Evolutionary conservation across 2,888 invertebrate species (phyloP).

Genomic region (Scaptomyza reducta): DNA sequence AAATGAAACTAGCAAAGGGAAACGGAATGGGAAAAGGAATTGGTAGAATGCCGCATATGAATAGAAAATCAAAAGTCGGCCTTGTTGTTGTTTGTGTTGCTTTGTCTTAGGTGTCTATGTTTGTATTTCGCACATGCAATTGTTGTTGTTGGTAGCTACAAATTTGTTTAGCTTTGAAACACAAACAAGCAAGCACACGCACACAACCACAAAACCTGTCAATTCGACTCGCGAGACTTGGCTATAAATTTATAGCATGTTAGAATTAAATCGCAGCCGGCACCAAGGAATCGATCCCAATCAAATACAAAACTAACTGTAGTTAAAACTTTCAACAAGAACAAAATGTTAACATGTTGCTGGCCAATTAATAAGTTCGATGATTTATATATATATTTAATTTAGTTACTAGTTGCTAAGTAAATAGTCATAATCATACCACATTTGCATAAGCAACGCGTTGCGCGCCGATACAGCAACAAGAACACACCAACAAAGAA

Average conservation of each 20-base stretch:
- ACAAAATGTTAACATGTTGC: slow-evolving; percentile 45
- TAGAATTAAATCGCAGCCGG: slow-evolving; percentile 36
- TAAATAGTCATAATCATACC: slow-evolving; percentile 56
- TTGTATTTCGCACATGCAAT: slow-evolving; percentile 57
- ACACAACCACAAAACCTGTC: slow-evolving; percentile 1
- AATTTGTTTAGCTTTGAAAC: slow-evolving; percentile 44
- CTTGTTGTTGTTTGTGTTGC: slow-evolving; percentile 25
- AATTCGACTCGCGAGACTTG: slow-evolving; percentile 16
- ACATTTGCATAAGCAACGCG: slow-evolving; percentile 73
- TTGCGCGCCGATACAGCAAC: slow-evolving; percentile 52
- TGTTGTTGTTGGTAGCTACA: slow-evolving; percentile 28
- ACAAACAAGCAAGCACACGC: too few species aligned
- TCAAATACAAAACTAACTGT: slow-evolving; percentile 2
- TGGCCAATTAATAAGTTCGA: slow-evolving; percentile 39
- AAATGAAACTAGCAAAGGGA: slow-evolving; percentile 7
- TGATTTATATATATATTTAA: background rate
- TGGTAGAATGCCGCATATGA: slow-evolving; percentile 38
- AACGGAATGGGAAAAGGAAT: slow-evolving; percentile 19
- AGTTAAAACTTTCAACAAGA: slow-evolving; percentile 1
- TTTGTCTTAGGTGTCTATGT: slow-evolving; percentile 17
- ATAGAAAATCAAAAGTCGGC: slow-evolving; percentile 45
- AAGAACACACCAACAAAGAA: slow-evolving; percentile 28
- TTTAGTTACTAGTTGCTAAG: slow-evolving; percentile 52
- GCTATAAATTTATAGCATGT: slow-evolving; percentile 43
- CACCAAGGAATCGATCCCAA: slow-evolving; percentile 24